These are phyloP conservation scores for Nothoprocta pentlandii DNA, from an alignment of 2,113 vertebrate genomes.

Conservation along the genomic window DNA sequence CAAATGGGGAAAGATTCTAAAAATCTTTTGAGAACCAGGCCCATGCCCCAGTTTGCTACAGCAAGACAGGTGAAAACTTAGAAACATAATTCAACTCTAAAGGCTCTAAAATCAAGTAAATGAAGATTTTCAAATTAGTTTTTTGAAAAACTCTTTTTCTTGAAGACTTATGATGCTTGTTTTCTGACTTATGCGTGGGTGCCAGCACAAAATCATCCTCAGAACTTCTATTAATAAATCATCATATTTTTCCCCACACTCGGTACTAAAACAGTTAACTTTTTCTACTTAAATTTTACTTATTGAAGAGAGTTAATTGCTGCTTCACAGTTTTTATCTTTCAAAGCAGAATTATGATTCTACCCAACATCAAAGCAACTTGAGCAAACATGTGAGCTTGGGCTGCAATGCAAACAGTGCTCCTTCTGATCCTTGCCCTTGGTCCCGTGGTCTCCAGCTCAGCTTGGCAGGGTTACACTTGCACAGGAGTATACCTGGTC, in stretches of 20 bases:
- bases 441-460: not conserved
- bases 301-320: conserved; percentile 12
- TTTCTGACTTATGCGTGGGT: not conserved
- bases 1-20: not conserved
- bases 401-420: not conserved
- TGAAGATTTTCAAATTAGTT: not conserved
- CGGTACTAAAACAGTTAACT: conserved; percentile 18
- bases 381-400: conserved; percentile 10
- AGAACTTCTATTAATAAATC: not conserved
- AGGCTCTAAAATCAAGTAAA: not conserved
- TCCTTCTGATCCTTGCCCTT: not conserved
- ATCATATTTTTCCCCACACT: not conserved
- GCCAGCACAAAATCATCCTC: not conserved
- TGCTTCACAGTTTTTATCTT: conserved; percentile 4
- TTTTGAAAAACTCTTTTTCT: not conserved
- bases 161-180: not conserved
- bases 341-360: conserved; percentile 17
- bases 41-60: not conserved
- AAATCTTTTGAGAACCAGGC: not conserved
- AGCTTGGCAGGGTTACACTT: conserved; percentile 64
- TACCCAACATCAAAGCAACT: not conserved
- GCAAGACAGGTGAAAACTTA: not conserved
- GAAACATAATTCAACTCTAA: not conserved
- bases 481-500: conserved; percentile 61
- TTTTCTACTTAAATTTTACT: conserved; percentile 1